These are phyloP conservation scores for Tricholaema leucomelas DNA, from an alignment of 2,113 vertebrate genomes.

Conservation along the genomic window DNA sequence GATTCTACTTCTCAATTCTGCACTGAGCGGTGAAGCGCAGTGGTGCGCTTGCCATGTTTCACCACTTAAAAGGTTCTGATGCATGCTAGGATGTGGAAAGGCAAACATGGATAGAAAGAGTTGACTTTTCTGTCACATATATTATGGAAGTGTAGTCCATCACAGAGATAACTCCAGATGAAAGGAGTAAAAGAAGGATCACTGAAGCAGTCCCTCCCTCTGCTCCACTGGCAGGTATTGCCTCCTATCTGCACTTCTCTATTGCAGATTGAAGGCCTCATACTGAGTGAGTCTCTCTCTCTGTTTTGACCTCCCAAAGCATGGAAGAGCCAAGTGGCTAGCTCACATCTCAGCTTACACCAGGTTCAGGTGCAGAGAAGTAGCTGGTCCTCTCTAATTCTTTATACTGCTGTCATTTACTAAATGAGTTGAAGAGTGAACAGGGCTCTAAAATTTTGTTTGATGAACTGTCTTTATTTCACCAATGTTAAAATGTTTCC, in stretches of 20 bases:
- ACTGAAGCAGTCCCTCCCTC: neutral
- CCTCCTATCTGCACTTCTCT: neutral
- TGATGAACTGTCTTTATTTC: neutral
- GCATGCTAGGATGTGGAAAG: neutral
- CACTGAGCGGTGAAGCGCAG: neutral
- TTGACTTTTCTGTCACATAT: neutral
- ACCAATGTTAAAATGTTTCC: neutral
- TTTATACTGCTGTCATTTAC: neutral
- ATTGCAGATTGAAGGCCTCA: neutral
- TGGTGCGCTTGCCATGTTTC: neutral
- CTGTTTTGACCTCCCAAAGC: neutral
- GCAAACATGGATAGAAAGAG: neutral
- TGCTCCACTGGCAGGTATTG: neutral
- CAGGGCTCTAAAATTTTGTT: neutral
- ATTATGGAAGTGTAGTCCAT: neutral
- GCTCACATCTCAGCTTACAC: neutral
- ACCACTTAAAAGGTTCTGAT: neutral
- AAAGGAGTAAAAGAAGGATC: neutral
- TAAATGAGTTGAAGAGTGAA: neutral
- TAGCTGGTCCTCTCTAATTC: neutral
- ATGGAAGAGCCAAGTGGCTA: neutral
- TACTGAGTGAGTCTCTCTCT: neutral
- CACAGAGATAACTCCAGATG: neutral
- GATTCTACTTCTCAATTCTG: neutral
- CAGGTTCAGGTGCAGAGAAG: neutral